Base-by-base conservation (phyloP, 2,888 invertebrate genomes). In the Sceliomorpha sp. region DNA sequence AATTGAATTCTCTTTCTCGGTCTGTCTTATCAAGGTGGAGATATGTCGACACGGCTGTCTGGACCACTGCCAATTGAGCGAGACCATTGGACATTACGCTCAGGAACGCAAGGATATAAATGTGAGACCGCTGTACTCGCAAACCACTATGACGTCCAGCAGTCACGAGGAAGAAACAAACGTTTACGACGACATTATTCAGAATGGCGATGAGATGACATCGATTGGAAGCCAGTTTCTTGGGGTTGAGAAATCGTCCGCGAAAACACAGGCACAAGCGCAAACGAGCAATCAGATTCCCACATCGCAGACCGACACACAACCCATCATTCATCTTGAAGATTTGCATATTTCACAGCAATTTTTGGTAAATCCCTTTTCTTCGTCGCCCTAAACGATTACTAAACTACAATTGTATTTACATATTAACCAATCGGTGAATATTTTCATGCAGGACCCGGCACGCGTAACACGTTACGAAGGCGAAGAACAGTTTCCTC, bases 11-110 rank as follows among this genome's bases (percentile, higher is more conserved):
- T 4, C 27, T 14, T 12, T n/a, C 26, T 12, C 39, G 34, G 24
- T 60, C 27, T 56, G 20, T 17, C 36, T 51, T 34, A 47, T 34
- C 10, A 67, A 85, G 77, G 95, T 96, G 72, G 97, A 97, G 88
- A 97, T 97, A 79, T 97, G 97, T 85, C 91, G 97, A 7, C 96
- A 96, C 81, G 97, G 97, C 0, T 97, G 97, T 82, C 89, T 97
- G 74, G 96, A 97, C 84, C 97, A 97, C 84, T 97, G 97, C 82
- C 96, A 96, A 84, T 86, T 93, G 14, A 92, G 92, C 17, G 92
- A 91, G 0, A 90, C 90, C 1, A 84, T 89, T 0, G 86, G 86
- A 7, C 89, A 89, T 72, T 90, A 89, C 58, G 89, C 90, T 17
- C 86, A 90, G 63, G 91, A 91, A 59, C 89, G 91, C 17, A 91